These are phyloP conservation scores for Porites lobata DNA, from an alignment of 92 coral and sea anemone species.

Conservation along the genomic window DNA sequence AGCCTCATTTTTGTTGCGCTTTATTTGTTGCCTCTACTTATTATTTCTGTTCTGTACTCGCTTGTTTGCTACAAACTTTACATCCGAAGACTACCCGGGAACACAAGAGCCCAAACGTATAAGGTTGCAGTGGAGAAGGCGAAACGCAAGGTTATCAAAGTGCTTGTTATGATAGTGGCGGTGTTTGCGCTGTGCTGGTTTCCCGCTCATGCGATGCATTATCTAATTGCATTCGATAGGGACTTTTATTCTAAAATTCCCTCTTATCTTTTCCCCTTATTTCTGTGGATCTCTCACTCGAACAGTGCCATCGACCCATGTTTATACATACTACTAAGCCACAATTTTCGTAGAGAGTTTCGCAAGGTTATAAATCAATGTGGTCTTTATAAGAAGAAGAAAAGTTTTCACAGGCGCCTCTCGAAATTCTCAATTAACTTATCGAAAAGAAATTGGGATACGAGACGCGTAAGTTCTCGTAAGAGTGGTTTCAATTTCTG, in stretches of 20 bases:
- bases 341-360: slow-evolving; percentile 77
- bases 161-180: slow-evolving; percentile 62
- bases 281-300: slow-evolving; percentile 69
- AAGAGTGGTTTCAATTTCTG: slow-evolving; percentile 8
- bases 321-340: slow-evolving; percentile 69
- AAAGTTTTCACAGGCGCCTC: slow-evolving; percentile 1
- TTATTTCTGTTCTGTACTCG: slow-evolving; percentile 61
- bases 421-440: slow-evolving; percentile 12
- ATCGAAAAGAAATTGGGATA: slow-evolving; percentile 11
- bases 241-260: slow-evolving; percentile 39
- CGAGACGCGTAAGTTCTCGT: neutral
- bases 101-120: neutral
- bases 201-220: slow-evolving; percentile 75
- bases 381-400: slow-evolving; percentile 19
- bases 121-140: slow-evolving; percentile 31
- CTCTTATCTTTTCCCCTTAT: slow-evolving; percentile 12
- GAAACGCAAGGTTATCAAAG: slow-evolving; percentile 69
- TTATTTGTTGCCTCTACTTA: slow-evolving; percentile 61
- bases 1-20: slow-evolving; percentile 46
- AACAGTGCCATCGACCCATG: slow-evolving; percentile 79
- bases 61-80: slow-evolving; percentile 63
- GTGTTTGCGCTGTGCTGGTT: slow-evolving; percentile 80
- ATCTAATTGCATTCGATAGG: slow-evolving; percentile 9
- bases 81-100: slow-evolving; percentile 66
- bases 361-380: slow-evolving; percentile 20